Evolutionary conservation across 1,140 invertebrate genomes (phyloP).

Genomic region (Pomacea maculata): DNA sequence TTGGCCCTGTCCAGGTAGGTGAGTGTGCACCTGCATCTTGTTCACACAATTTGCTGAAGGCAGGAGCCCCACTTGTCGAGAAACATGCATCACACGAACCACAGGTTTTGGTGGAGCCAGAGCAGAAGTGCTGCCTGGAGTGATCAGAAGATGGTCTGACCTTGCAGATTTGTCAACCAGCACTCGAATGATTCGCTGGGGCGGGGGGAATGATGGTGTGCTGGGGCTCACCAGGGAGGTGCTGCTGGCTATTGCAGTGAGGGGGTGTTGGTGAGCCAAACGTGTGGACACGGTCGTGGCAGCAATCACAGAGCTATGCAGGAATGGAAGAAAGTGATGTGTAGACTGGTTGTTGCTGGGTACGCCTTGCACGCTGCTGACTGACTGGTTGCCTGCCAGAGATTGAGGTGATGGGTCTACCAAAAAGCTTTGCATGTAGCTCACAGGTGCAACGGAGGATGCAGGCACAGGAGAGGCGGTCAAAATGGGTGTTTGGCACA

Average conservation of each 20-base stretch:
- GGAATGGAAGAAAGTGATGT: neutral
- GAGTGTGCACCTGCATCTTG: too few relatives aligned
- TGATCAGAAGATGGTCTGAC: neutral
- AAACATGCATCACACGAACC: constrained; percentile 8
- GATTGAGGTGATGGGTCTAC: constrained; percentile 8
- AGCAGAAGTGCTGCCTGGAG: neutral
- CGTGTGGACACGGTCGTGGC: neutral
- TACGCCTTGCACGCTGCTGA: too few relatives aligned
- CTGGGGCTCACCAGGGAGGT: neutral
- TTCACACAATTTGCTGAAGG: neutral
- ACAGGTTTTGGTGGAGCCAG: neutral
- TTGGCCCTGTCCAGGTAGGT: too few relatives aligned
- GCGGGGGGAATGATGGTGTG: neutral
- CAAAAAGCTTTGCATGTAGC: constrained; percentile 26
- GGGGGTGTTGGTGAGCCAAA: neutral
- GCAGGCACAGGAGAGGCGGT: neutral
- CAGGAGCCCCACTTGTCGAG: neutral
- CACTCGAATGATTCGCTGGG: constrained; percentile 4
- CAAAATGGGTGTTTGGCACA: neutral
- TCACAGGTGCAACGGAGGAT: neutral
- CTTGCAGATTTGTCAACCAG: constrained; percentile 11
- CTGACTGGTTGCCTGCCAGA: too few relatives aligned
- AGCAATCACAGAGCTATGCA: neutral
- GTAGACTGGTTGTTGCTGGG: too few relatives aligned
- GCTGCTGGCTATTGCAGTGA: neutral